Percentiles rank a stretch among this genome's conserved stretches.
Evolutionary conservation across 2,888 invertebrate species (phyloP).

Genomic region (Steinernema hermaphroditum): DNA sequence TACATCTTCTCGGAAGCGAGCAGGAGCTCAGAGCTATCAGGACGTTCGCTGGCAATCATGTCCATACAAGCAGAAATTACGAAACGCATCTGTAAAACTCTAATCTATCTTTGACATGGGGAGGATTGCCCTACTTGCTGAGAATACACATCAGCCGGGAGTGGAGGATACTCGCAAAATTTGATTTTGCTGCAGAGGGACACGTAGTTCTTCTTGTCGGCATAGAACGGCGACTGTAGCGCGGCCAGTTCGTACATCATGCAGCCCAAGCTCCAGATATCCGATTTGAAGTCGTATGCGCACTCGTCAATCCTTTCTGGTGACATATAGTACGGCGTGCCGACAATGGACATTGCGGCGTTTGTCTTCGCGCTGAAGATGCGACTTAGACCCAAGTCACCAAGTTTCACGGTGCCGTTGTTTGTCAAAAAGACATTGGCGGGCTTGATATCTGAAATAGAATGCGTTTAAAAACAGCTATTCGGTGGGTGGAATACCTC

Average conservation of each 20-base stretch:
- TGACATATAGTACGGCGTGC: constrained; percentile 76
- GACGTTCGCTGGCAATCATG: constrained; percentile 70
- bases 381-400: constrained; percentile 75
- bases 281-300: constrained; percentile 75
- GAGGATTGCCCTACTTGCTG: constrained; percentile 58
- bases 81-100: constrained; percentile 68
- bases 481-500: too few relatives aligned
- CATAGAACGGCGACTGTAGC: constrained; percentile 73
- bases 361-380: constrained; percentile 69
- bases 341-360: constrained; percentile 75
- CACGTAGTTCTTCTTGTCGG: constrained; percentile 73
- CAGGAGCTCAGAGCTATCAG: constrained; percentile 67
- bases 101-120: too few relatives aligned
- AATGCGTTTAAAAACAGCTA: too few relatives aligned
- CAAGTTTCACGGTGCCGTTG: constrained; percentile 74
- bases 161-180: constrained; percentile 72
- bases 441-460: constrained; percentile 74
- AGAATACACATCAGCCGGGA: constrained; percentile 71
- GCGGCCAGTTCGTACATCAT: constrained; percentile 75
- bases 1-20: constrained; percentile 10
- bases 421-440: constrained; percentile 76
- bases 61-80: constrained; percentile 71
- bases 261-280: constrained; percentile 77
- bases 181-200: constrained; percentile 72
- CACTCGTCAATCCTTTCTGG: constrained; percentile 75